Percentiles rank a stretch among this genome's conserved stretches.
Conservation (phyloP, 2,113 vertebrate genomes). For the Clupea harengus region DNA sequence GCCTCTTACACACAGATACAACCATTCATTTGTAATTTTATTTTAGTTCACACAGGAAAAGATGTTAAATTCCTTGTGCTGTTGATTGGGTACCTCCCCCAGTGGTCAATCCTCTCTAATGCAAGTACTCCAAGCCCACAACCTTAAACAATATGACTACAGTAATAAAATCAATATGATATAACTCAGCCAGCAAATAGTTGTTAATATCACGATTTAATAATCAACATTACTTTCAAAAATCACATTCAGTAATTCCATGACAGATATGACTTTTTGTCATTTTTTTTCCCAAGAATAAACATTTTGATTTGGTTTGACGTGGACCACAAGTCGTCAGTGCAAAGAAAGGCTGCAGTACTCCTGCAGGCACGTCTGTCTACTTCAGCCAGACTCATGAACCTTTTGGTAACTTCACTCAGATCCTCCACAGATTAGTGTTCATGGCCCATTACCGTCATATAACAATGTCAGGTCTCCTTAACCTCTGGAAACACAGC, state of each 20-base stretch:
- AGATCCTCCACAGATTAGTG: background rate
- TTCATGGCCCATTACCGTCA: background rate
- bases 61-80: too few relatives aligned
- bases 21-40: too few relatives aligned
- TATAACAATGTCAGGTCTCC: too few relatives aligned
- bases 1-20: too few relatives aligned
- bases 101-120: too few relatives aligned
- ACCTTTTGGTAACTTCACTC: background rate
- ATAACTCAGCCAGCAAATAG: background rate
- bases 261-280: background rate
- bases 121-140: too few relatives aligned
- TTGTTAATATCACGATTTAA: background rate
- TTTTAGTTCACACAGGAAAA: too few relatives aligned
- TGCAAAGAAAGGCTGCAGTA: background rate
- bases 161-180: too few relatives aligned
- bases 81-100: too few relatives aligned
- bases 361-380: background rate
- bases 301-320: slow-evolving; percentile 10
- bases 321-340: background rate
- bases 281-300: background rate
- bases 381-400: background rate
- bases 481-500: too few relatives aligned
- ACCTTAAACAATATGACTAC: too few relatives aligned
- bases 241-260: background rate
- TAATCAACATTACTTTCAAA: background rate